Evolutionary conservation across 1,140 invertebrate species (phyloP).

Genomic region (Tribolium madens): DNA sequence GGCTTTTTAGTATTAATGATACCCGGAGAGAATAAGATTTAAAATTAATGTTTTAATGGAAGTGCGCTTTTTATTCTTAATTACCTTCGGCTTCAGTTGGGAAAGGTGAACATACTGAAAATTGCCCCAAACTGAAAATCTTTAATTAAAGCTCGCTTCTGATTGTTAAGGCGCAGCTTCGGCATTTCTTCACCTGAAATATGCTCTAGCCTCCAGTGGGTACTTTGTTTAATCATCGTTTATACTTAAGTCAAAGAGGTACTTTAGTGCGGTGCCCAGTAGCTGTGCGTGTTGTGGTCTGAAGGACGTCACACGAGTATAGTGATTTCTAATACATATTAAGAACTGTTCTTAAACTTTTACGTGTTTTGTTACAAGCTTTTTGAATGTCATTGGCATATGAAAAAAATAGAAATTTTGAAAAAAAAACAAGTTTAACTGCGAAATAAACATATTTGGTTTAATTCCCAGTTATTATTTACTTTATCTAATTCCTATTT

Average conservation of each 20-base stretch:
- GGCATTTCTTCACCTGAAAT: neutral
- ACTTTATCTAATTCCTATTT: too few species aligned
- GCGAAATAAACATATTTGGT: too few species aligned
- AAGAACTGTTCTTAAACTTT: too few species aligned
- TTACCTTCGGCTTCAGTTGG: conserved; percentile 28
- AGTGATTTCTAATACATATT: neutral
- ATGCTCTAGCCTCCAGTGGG: conserved; percentile 8
- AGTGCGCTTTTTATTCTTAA: conserved; percentile 18
- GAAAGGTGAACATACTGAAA: conserved; percentile 30
- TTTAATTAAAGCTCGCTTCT: conserved; percentile 29
- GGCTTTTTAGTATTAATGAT: conserved; percentile 44
- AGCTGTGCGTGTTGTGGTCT: neutral
- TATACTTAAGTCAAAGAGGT: conserved; percentile 7
- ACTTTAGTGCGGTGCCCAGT: neutral
- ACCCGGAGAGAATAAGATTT: conserved; percentile 32
- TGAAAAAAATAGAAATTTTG: too few species aligned
- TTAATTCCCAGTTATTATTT: too few species aligned
- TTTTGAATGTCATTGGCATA: too few species aligned
- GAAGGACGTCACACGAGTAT: neutral
- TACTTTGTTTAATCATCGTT: neutral
- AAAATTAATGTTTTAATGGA: conserved; percentile 43
- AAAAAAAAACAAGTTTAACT: too few species aligned
- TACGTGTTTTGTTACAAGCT: too few species aligned
- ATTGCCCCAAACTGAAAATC: conserved; percentile 26
- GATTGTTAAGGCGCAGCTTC: neutral